Percentiles rank a stretch among this genome's conserved stretches.
These are phyloP conservation scores for Ceyx erithaca DNA, from an alignment of 2,797 vertebrate species.

Conservation along the genomic window DNA sequence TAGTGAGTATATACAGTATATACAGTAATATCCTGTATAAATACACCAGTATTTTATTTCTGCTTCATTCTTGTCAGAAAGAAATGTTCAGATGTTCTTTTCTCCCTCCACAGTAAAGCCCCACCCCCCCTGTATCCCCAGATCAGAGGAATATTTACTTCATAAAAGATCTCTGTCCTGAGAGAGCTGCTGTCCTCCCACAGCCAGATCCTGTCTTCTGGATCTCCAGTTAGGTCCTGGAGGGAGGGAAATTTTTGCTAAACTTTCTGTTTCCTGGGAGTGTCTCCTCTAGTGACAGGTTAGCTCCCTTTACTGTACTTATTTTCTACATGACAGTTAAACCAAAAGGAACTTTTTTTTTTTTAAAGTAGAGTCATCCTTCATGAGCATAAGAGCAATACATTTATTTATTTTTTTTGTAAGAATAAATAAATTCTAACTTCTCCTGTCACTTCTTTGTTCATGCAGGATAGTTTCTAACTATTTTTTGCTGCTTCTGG, in stretches of 20 bases:
- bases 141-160: not conserved
- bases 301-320: not conserved
- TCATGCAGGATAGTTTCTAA: not conserved
- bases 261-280: not conserved
- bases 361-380: not conserved
- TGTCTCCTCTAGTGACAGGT: not conserved
- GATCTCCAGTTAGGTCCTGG: not conserved
- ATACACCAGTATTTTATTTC: not conserved
- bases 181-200: not conserved
- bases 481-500: not conserved
- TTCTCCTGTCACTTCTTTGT: not conserved
- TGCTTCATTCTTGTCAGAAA: not conserved
- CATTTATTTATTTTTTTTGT: not conserved
- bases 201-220: not conserved
- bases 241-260: not conserved
- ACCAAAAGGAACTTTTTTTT: not conserved
- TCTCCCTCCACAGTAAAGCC: not conserved
- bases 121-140: not conserved
- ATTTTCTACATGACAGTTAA: not conserved
- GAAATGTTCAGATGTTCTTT: not conserved
- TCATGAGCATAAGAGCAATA: not conserved
- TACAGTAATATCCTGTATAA: no score
- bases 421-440: not conserved
- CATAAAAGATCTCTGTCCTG: not conserved
- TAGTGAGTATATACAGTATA: no score